Percentiles rank a stretch among this genome's conserved stretches.
Conservation (phyloP, 2,113 vertebrate genomes). For the Arenaria interpres region DNA sequence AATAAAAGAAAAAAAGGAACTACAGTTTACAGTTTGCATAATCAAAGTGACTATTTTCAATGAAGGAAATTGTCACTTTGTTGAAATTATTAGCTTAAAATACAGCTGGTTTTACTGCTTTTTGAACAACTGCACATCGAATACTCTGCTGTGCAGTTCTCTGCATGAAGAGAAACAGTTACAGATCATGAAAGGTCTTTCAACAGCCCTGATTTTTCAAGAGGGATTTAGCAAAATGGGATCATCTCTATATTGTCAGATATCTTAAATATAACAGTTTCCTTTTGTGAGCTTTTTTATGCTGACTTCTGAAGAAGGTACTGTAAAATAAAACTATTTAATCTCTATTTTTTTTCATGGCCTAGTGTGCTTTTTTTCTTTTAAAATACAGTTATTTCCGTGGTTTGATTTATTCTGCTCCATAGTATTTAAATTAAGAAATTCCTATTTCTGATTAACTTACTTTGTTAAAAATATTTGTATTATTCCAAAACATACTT, state of each 20-base stretch:
- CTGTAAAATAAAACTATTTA: not conserved
- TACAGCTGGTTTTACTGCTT: not conserved
- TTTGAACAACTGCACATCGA: not conserved
- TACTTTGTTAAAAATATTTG: not conserved
- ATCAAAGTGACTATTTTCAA: constrained; percentile 37
- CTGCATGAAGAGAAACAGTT: not conserved
- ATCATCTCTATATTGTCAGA: not conserved
- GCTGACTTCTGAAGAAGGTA: not conserved
- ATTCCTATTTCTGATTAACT: not conserved
- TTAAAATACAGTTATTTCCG: not conserved
- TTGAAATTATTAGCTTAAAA: not conserved
- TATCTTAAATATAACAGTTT: not conserved
- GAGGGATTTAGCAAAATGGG: not conserved
- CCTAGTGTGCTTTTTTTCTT: not conserved
- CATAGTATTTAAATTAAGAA: not conserved
- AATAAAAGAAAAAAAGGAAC: constrained; percentile 15
- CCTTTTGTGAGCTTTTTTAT: not conserved
- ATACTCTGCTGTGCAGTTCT: not conserved
- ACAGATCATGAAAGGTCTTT: not conserved
- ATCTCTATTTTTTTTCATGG: not conserved
- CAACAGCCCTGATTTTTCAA: not conserved
- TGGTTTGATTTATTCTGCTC: not conserved
- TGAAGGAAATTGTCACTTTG: constrained; percentile 5
- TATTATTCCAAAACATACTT: not conserved
- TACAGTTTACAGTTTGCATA: constrained; percentile 13